Evolutionary conservation across 1,140 invertebrate genomes (phyloP).

Genomic region (Elysia chlorotica): DNA sequence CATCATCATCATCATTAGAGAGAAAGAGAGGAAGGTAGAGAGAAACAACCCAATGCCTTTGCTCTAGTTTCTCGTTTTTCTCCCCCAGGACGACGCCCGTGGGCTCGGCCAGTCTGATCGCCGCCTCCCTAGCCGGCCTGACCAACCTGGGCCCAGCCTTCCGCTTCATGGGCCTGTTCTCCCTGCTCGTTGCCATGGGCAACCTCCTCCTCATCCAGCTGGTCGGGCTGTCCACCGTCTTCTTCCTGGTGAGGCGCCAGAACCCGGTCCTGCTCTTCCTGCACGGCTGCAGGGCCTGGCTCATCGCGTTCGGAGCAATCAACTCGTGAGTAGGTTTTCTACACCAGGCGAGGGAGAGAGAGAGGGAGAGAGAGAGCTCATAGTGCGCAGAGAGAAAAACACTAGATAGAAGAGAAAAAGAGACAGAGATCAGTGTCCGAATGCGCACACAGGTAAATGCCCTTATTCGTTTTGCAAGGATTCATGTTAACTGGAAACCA

Average conservation of each 20-base stretch:
- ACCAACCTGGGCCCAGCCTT: conserved; percentile 79
- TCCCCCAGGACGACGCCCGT: conserved; percentile 78
- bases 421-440: too few relatives aligned
- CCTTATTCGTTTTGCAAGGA: too few relatives aligned
- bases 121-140: conserved; percentile 87
- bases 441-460: too few relatives aligned
- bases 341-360: neutral
- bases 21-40: too few relatives aligned
- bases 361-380: neutral
- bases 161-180: conserved; percentile 86
- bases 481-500: too few relatives aligned
- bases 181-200: conserved; percentile 79
- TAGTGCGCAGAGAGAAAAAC: neutral
- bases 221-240: conserved; percentile 83
- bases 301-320: conserved; percentile 90
- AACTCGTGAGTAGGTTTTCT: conserved; percentile 65
- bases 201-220: conserved; percentile 88
- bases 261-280: conserved; percentile 90
- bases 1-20: too few relatives aligned
- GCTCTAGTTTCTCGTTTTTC: too few relatives aligned
- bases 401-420: too few relatives aligned
- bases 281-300: conserved; percentile 80
- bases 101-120: conserved; percentile 88
- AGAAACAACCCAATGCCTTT: too few relatives aligned
- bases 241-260: conserved; percentile 80